These are phyloP conservation scores for Lagenorhynchus albirostris DNA, from an alignment of 2,113 vertebrate species.

Conservation along the genomic window DNA sequence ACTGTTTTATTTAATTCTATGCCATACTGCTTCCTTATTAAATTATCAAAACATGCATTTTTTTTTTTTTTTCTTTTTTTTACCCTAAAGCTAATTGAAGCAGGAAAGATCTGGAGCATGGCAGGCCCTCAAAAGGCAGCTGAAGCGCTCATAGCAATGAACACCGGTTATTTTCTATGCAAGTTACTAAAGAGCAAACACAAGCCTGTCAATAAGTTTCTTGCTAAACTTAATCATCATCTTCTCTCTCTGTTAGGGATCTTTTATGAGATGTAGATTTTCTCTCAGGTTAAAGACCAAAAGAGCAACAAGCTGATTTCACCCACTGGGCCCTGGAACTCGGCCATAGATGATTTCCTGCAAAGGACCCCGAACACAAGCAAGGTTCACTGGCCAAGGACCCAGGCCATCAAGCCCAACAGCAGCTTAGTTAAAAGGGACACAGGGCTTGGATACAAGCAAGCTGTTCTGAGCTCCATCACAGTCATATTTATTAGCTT, in stretches of 20 bases:
- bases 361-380: constrained; percentile 14
- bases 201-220: neutral
- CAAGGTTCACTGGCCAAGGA: neutral
- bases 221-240: neutral
- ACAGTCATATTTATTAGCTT: constrained; percentile 34
- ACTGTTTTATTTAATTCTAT: neutral
- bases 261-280: constrained; percentile 39
- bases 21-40: neutral
- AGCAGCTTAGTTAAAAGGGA: constrained; percentile 41
- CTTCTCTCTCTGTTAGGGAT: neutral
- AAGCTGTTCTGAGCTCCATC: constrained; percentile 50
- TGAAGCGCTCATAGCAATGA: neutral
- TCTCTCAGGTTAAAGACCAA: constrained; percentile 50
- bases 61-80: neutral
- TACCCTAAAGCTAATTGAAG: neutral
- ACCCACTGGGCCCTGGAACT: constrained; percentile 42
- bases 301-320: constrained; percentile 48
- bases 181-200: neutral
- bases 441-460: constrained; percentile 42
- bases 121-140: neutral
- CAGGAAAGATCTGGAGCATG: neutral
- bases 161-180: neutral
- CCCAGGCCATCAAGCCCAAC: constrained; percentile 53
- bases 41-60: neutral
- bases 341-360: constrained; percentile 35